Evolutionary conservation across 2,797 vertebrate species (phyloP), one percentile per base, ranked within the genome.

Genomic region (Limosa lapponica): DNA sequence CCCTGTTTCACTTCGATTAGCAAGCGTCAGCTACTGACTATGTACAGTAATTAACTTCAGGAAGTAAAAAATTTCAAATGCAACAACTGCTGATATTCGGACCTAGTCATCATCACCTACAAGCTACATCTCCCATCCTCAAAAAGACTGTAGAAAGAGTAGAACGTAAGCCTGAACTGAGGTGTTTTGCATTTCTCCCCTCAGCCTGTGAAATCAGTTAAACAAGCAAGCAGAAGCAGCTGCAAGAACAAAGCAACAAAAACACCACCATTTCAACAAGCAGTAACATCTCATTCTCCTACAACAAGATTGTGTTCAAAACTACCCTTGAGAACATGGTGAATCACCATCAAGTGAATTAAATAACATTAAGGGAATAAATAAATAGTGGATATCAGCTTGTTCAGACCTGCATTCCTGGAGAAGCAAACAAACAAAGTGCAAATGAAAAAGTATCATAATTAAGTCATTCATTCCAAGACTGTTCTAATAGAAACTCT

Each of bases 221-320:
- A 79, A 88, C 37, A 59, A 91, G 77, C 62, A 77, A 93, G 49
- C 67, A 82, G 66, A 82, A 84, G 81, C 81, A 92, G 92, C 78
- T 89, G 87, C 84, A 77, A 64, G 44, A 89, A 48, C 55, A 77
- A 85, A 75, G 71, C 43, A 80, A 73, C 46, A 87, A 52, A 52
- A 52, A 4, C 54, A 84, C 28, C 54, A 83, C 41, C 73, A 2
- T 5, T 59, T 20, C 36, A 82, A 75, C 46, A 15, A 87, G 36
- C 48, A 82, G 11, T 7, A 89, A 86, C n/a, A 86, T 36, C 73
- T 71, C 30, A 1, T 28, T 72, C 44, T 36, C 16, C 51, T 44
- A 34, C 32, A 64, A 22, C 43, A 66, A 20, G 4, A 22, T 0
- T 32, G 30, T 36, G 44, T 77, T 90, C 70, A 69, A 75, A 95